Conservation (phyloP, 2,113 vertebrate genomes). For the Peromyscus leucopus region DNA sequence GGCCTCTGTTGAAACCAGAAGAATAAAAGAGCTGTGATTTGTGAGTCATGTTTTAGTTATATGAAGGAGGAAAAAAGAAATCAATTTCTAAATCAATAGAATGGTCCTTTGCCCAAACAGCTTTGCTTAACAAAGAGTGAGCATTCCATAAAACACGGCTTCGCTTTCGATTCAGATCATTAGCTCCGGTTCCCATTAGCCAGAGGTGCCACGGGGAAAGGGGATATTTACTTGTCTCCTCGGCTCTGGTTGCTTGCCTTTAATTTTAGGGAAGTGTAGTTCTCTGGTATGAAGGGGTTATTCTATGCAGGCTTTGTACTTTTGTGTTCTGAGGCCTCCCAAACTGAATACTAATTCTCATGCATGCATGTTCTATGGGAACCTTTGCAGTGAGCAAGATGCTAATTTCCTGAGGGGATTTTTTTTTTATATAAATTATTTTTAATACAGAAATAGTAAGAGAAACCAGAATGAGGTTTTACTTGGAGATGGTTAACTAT, state of each 20-base stretch:
- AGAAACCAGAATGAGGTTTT: not conserved
- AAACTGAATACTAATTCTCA: not conserved
- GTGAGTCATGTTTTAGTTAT: constrained; percentile 81
- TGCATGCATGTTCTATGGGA: not conserved
- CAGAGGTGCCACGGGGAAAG: constrained; percentile 78
- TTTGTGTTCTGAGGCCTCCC: not conserved
- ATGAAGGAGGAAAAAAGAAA: constrained; percentile 77
- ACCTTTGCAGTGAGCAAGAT: not conserved
- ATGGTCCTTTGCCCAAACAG: constrained; percentile 83
- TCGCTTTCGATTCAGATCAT: constrained; percentile 87
- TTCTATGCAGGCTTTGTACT: not conserved
- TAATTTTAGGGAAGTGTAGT: constrained; percentile 73
- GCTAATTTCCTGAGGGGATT: not conserved
- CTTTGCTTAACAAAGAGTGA: constrained; percentile 88
- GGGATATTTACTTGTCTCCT: constrained; percentile 85
- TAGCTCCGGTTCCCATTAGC: constrained; percentile 85
- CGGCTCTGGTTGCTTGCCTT: constrained; percentile 80
- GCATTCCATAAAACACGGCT: constrained; percentile 86
- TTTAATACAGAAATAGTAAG: not conserved
- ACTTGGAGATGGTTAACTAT: not conserved
- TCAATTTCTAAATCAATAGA: constrained; percentile 87
- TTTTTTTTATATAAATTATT: not conserved
- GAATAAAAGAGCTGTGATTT: constrained; percentile 83
- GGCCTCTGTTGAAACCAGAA: constrained; percentile 60
- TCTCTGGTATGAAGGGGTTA: constrained; percentile 36